Evolutionary conservation across 2,113 vertebrate species (phyloP), one percentile per base, ranked within the genome.

Genomic region (Gymnorhina tibicen): DNA sequence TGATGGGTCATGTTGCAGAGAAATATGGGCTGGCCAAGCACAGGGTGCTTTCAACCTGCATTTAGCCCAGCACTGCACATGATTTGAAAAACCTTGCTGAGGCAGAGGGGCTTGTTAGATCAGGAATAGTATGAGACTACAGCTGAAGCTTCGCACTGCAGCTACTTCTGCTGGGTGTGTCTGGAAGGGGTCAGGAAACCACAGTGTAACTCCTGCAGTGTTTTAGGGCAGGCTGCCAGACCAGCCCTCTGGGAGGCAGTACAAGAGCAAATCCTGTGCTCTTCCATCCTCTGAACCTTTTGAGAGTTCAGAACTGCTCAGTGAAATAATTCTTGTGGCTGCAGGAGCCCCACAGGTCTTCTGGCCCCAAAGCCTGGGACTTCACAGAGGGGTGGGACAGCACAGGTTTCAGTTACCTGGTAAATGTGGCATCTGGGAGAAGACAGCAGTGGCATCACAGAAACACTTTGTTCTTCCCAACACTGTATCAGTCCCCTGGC

Each of bases 191-290:
- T 62, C 37, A 39, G 1, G 3, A 81, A 75, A 20, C 46, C 0
- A 0, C 58, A 84, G 72, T 24, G 35, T 27, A 60, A 28, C 32
- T 93, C 27, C 18, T 56, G 18, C 59, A 41, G 59, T 52, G 46
- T 53, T 77, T 42, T 56, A 39, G 73, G 63, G 41, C 24, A 72
- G 27, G 50, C 69, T 85, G 50, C 35, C 46, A 80, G 67, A 76
- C 8, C 5, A 2, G 33, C 11, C 26, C 8, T 3, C 5, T 15
- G 60, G 11, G 21, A 67, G 16, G 7, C 24, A 6, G 1, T 37
- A 4, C 0, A 0, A 58, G 44, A 62, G 33, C n/a, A 83, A 77
- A 58, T 5, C 11, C 23, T 2, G 0, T 10, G 49, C 32, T 82
- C 32, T 87, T 64, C 55, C 20, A 5, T 73, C 3, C n/a, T 74